These are phyloP conservation scores for Erebia ligea DNA, from an alignment of 2,888 invertebrate genomes.

Conservation along the genomic window DNA sequence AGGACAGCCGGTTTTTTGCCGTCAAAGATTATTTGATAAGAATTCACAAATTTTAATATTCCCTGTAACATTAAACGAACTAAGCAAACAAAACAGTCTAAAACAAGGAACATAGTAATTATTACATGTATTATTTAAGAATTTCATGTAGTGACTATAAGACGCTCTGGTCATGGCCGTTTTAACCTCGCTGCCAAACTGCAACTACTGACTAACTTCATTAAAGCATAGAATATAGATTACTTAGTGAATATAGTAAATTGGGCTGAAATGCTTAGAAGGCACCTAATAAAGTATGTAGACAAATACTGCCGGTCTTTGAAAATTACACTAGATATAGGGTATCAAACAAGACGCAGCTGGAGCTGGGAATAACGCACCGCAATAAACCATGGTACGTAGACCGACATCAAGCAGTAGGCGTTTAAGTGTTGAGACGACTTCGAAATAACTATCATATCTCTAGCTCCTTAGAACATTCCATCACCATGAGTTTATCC, in stretches of 20 bases:
- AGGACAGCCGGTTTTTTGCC: constrained; percentile 26
- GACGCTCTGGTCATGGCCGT: neutral
- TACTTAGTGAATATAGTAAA: neutral
- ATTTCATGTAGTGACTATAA: too few species aligned
- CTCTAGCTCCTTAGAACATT: neutral
- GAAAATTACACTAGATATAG: too few species aligned
- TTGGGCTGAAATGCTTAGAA: neutral
- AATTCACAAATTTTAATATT: neutral
- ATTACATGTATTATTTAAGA: too few species aligned
- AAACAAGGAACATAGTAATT: too few species aligned
- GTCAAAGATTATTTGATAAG: constrained; percentile 6
- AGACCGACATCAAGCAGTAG: too few species aligned
- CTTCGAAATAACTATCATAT: neutral
- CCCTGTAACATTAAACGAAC: neutral
- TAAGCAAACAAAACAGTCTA: too few species aligned
- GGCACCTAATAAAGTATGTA: too few species aligned
- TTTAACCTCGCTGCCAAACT: neutral
- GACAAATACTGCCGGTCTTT: too few species aligned
- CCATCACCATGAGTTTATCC: neutral
- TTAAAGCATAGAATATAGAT: neutral
- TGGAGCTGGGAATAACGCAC: too few species aligned
- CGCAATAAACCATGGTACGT: too few species aligned
- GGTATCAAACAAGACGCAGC: too few species aligned
- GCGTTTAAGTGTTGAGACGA: neutral
- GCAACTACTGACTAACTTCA: too few species aligned